Percentiles rank a stretch among this genome's conserved stretches.
These are phyloP conservation scores for Anoplius nigerrimus DNA, from an alignment of 2,888 invertebrate species.

Conservation along the genomic window DNA sequence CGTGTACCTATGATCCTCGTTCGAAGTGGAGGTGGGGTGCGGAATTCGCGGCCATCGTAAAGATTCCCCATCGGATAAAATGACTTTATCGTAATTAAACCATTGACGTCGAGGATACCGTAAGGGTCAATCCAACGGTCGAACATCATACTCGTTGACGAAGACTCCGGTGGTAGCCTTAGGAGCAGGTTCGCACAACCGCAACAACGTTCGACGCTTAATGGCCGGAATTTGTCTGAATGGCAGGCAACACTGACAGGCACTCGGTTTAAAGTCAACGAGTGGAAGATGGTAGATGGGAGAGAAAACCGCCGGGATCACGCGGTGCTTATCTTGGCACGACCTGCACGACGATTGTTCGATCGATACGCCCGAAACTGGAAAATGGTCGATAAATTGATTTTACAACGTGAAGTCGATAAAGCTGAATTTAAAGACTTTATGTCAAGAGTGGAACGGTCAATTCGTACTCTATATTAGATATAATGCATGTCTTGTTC, in stretches of 20 bases:
- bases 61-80: constrained; percentile 33
- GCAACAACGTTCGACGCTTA: constrained; percentile 55
- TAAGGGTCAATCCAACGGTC: constrained; percentile 53
- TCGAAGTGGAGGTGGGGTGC: constrained; percentile 25
- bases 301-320: constrained; percentile 11
- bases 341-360: no score
- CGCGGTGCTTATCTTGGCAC: no score
- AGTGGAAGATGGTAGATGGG: constrained; percentile 22
- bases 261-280: constrained; percentile 28
- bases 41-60: constrained; percentile 31
- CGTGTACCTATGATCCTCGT: no score
- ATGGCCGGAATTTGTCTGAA: constrained; percentile 62
- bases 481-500: no score
- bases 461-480: no score
- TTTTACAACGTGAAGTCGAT: no score
- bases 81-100: constrained; percentile 53
- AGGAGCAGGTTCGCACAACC: constrained; percentile 15
- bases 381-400: no score
- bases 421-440: no score
- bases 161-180: constrained; percentile 25
- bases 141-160: constrained; percentile 40
- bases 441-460: no score
- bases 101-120: constrained; percentile 55
- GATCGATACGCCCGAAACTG: no score
- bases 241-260: constrained; percentile 52